These are phyloP conservation scores for Rhinoderma darwinii DNA, from an alignment of 2,113 vertebrate species.

Conservation along the genomic window DNA sequence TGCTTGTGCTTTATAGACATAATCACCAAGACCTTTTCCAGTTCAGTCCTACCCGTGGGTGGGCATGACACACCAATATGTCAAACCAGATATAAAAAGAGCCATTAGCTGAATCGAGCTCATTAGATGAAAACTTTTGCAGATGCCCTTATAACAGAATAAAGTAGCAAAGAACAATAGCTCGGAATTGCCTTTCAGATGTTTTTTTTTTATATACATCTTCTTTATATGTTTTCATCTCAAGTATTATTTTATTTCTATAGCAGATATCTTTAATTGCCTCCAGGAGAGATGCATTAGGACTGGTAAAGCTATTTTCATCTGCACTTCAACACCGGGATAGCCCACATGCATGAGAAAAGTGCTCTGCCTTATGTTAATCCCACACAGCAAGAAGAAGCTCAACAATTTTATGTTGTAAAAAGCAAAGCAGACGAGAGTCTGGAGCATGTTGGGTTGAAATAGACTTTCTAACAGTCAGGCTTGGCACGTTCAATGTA, in stretches of 20 bases:
- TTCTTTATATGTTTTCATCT: constrained; percentile 27
- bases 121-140: constrained; percentile 6
- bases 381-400: constrained; percentile 33
- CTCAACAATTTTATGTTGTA: constrained; percentile 6
- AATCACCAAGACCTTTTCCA: neutral
- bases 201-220: neutral
- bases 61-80: constrained; percentile 27
- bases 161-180: constrained; percentile 17
- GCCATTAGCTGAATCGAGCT: neutral
- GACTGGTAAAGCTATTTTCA: constrained; percentile 46
- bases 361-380: constrained; percentile 16
- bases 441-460: neutral
- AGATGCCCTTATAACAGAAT: constrained; percentile 18
- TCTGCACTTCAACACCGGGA: constrained; percentile 14
- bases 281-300: constrained; percentile 18
- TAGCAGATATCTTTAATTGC: constrained; percentile 48
- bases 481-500: neutral
- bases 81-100: neutral
- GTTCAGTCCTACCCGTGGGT: neutral
- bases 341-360: constrained; percentile 8
- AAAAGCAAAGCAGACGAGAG: constrained; percentile 14
- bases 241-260: constrained; percentile 32
- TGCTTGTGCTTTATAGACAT: neutral
- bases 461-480: neutral
- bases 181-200: neutral